Percentiles rank a stretch among this genome's conserved stretches.
Evolutionary conservation across 2,888 invertebrate species (phyloP).

Genomic region (Cosmia pyralina): DNA sequence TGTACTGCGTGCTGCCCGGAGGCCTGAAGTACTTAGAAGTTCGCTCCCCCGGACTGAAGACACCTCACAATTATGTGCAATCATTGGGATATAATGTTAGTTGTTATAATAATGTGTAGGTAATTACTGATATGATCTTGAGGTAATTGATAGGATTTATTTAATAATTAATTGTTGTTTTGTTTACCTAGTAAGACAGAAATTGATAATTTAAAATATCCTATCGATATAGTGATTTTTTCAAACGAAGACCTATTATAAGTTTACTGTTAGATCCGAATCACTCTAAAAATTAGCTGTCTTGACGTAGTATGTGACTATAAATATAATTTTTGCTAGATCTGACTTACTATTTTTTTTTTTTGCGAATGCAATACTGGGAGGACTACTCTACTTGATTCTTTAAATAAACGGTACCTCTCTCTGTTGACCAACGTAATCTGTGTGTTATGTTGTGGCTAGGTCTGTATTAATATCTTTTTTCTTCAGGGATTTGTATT

Average conservation of each 20-base stretch:
- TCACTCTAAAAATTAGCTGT: neutral
- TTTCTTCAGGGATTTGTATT: constrained; percentile 88
- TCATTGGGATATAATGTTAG: constrained; percentile 80
- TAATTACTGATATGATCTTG: neutral
- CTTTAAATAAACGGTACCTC: too few species aligned
- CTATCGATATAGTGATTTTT: neutral
- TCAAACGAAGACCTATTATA: too few species aligned
- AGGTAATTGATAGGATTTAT: neutral
- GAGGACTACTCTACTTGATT: neutral
- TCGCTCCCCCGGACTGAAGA: constrained; percentile 89
- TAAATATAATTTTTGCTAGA: too few species aligned
- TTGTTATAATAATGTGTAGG: constrained; percentile 31
- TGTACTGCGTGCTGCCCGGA: constrained; percentile 89
- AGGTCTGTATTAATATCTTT: neutral
- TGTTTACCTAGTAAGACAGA: neutral
- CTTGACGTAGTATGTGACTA: too few species aligned
- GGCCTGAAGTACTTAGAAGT: constrained; percentile 91
- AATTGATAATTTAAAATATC: neutral
- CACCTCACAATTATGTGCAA: constrained; percentile 88
- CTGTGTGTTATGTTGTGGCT: too few species aligned
- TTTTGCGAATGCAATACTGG: accelerated
- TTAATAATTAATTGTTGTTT: neutral
- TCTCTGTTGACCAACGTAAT: neutral
- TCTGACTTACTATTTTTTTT: too few species aligned
- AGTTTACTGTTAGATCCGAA: neutral